phyloP scores from a whole-genome alignment of 2,113 vertebrate genomes.

The Rhabdomys dilectus region DNA sequence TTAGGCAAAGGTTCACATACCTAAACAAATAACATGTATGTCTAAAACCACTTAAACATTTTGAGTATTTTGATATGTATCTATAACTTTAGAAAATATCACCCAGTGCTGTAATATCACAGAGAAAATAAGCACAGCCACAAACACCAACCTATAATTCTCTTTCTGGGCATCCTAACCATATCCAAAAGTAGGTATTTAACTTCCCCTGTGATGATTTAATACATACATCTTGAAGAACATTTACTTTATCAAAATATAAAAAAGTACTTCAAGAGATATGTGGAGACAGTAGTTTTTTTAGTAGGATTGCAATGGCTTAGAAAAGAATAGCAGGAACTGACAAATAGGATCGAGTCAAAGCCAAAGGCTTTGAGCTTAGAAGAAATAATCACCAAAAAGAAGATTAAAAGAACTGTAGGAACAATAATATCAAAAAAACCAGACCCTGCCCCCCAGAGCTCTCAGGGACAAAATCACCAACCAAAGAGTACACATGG shows the following conservation, averaged over 20 bases:
- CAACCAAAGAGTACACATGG: too few species aligned
- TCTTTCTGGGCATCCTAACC: neutral
- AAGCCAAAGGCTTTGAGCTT: neutral
- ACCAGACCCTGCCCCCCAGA: too few species aligned
- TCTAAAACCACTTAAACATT: neutral
- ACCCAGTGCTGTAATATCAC: neutral
- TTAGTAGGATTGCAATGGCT: neutral
- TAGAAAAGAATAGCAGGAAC: neutral
- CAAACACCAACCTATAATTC: neutral
- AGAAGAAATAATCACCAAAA: neutral
- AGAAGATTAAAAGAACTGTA: neutral
- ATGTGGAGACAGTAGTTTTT: neutral
- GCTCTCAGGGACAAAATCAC: too few species aligned
- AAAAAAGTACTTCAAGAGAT: neutral
- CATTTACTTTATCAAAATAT: slow-evolving; percentile 1
- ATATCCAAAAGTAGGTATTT: neutral
- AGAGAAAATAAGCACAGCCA: neutral
- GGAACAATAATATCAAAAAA: too few species aligned
- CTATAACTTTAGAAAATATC: neutral
- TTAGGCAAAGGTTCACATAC: neutral
- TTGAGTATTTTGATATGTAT: neutral
- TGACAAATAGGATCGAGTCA: neutral
- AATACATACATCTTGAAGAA: neutral
- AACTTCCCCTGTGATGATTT: neutral
- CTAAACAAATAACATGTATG: neutral